phyloP scores from a whole-genome alignment of 2,888 invertebrate genomes.

The Lasiommata megera region DNA sequence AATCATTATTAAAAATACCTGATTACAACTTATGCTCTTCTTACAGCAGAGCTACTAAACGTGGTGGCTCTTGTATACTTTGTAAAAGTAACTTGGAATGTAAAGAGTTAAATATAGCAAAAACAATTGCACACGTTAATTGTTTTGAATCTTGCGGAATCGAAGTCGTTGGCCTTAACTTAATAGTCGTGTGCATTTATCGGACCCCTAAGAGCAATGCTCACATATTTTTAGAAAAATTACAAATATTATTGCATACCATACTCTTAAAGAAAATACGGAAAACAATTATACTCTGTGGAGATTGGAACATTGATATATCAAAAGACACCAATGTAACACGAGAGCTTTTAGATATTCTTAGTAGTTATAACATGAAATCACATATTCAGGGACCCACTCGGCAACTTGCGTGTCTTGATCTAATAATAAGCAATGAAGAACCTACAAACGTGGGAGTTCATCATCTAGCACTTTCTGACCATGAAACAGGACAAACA shows the following conservation, averaged over 20 bases:
- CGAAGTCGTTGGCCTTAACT: neutral
- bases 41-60: neutral
- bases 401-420: neutral
- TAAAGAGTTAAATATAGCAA: neutral
- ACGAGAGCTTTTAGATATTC: neutral
- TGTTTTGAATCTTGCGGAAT: slow-evolving; percentile 8
- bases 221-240: neutral
- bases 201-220: slow-evolving; percentile 2
- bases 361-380: slow-evolving; percentile 7
- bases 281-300: slow-evolving; percentile 14
- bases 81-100: neutral
- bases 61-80: slow-evolving; percentile 15
- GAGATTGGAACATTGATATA: slow-evolving; percentile 16
- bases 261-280: neutral
- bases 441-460: neutral
- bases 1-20: slow-evolving; percentile 2
- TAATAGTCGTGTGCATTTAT: neutral
- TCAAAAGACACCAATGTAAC: neutral
- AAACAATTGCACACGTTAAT: neutral
- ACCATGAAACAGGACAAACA: neutral
- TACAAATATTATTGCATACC: neutral
- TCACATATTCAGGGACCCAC: slow-evolving; percentile 2
- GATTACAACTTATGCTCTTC: neutral
- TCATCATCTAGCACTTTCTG: neutral
- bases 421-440: neutral